Evolutionary conservation across 1,140 invertebrate species (phyloP), one percentile per base, ranked within the genome.

Genomic region (Euura lappo): DNA sequence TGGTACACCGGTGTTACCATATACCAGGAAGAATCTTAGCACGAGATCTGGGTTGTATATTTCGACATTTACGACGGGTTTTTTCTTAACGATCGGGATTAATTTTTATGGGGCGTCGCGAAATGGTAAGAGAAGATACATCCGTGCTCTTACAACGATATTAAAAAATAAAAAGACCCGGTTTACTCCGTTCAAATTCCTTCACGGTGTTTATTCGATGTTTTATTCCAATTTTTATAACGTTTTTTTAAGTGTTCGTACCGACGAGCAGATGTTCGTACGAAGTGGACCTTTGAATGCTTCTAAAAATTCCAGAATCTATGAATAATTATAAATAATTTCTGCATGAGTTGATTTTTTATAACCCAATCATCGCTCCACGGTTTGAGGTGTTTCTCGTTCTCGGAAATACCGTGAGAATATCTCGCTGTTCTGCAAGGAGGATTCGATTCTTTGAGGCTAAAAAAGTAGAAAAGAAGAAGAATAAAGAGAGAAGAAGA

Each of bases 41-140:
- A 75, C 75, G 13, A 77, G 77, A 77, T 77, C 76, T 74, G 70
- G 73, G 76, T 71, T 79, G 79, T 85, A 84, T 85, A 85, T 84
- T 84, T 84, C 76, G 82, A 80, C 83, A 82, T 79, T 85, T 84
- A 84, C 81, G 76, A 79, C 83, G 74, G 72, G 73, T 75, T 28
- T 28, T 28, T 28, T 28, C 76, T 84, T 84, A 85, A 85, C 82
- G 82, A 84, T 81, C 79, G 79, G 51, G 83, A 84, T 85, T 85
- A 85, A 85, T 85, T 83, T 85, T 86, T 83, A 85, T 78, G 76
- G 79, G 74, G 73, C 72, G 74, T 81, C 77, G 79, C 78, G 76
- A 81, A 83, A 81, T 79, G 79, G 81, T 78, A 80, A 74, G 51
- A 60, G 51, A 60, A 11, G 51, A 8, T 60, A n/a, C 13, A 11